These are phyloP conservation scores for Micoletzkya japonica DNA, from an alignment of 2,888 invertebrate species.

Conservation along the genomic window DNA sequence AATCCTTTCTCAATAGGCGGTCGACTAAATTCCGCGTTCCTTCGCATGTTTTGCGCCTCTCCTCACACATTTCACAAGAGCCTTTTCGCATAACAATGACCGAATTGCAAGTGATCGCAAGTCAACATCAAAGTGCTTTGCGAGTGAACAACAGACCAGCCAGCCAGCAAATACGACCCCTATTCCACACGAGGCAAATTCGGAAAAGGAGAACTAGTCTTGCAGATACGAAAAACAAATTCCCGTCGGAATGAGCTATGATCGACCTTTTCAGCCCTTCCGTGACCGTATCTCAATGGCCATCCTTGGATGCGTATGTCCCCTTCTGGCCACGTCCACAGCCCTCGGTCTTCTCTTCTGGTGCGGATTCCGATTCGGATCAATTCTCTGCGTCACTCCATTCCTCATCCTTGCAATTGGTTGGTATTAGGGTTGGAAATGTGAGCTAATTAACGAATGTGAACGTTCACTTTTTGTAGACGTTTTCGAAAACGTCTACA, in stretches of 20 bases:
- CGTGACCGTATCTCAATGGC: slow-evolving; percentile 40
- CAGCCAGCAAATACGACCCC: neutral
- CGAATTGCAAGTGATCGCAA: too few species aligned
- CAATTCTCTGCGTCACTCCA: slow-evolving; percentile 60
- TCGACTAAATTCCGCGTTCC: neutral
- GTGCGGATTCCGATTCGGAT: slow-evolving; percentile 56
- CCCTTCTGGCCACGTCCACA: slow-evolving; percentile 53
- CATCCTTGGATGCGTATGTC: slow-evolving; percentile 52
- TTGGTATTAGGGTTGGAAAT: too few species aligned
- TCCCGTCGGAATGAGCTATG: neutral
- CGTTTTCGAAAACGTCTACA: too few species aligned
- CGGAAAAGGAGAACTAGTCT: neutral
- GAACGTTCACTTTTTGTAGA: too few species aligned
- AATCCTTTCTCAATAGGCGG: slow-evolving; percentile 8
- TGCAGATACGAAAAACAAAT: neutral
- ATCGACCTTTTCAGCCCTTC: slow-evolving; percentile 11
- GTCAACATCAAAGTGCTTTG: too few species aligned
- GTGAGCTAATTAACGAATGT: too few species aligned
- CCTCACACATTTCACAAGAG: too few species aligned
- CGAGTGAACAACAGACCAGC: too few species aligned
- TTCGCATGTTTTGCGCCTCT: too few species aligned
- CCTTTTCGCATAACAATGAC: too few species aligned
- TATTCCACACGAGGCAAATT: neutral
- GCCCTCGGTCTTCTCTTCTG: slow-evolving; percentile 59
- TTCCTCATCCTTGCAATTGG: slow-evolving; percentile 60